Evolutionary conservation across 2,888 invertebrate species (phyloP), one percentile per base, ranked within the genome.

Genomic region (Bhutanitis thaidina): DNA sequence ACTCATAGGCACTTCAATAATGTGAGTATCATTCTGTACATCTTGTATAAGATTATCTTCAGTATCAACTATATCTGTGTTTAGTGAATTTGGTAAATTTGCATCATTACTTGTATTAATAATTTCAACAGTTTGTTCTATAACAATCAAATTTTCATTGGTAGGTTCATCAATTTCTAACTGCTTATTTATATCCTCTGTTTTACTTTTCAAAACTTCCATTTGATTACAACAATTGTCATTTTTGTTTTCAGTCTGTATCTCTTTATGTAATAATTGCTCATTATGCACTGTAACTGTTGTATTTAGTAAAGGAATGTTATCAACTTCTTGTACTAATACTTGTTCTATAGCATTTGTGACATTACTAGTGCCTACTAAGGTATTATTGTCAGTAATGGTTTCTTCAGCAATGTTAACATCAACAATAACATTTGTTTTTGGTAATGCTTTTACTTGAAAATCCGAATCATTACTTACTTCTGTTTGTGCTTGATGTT

Each of bases 61-160:
- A 34, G 5, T 34, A 12, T 34, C 34, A 49, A 52, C 53, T 30
- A 55, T 40, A 20, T 38, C 53, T 29, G 51, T 51, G 12, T 57
- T 53, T 40, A 43, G 52, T 20, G 54, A 54, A 40, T 54, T 61
- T 13, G 52, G 32, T 25, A 43, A 53, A 43, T 49, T 44, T 16
- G 63, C 62, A 49, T 64, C 30, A 12, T 16, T 30, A 36, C 56
- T 55, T 59, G 59, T 47, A 57, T 54, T 15, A 20, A 49, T 59
- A 58, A 60, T 55, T 44, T 55, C 56, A 12, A 45, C 52, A 47
- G 58, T 56, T 40, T 54, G 35, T 49, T 57, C 52, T 37, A 38
- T 43, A 44, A 40, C 43, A 49, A 55, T 49, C 14, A 60, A 52
- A 34, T 57, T 54, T 43, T 55, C 49, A 45, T 47, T 46, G 35